phyloP scores from a whole-genome alignment of 2,797 vertebrate genomes.

The Phoeniculus purpureus region DNA sequence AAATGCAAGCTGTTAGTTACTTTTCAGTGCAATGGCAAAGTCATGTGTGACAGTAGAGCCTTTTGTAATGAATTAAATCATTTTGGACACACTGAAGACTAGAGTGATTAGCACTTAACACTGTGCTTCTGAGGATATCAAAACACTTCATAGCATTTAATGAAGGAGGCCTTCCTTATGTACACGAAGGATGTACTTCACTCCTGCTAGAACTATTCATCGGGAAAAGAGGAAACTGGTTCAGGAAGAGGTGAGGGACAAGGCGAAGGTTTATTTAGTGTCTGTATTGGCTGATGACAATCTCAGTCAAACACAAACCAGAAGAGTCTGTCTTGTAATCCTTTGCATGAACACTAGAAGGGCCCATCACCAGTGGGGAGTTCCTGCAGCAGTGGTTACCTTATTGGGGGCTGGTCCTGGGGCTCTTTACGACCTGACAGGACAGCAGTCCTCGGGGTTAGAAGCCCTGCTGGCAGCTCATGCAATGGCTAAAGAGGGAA shows the following conservation, averaged over 20 bases:
- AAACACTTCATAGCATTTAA: constrained; percentile 54
- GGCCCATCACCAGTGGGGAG: neutral
- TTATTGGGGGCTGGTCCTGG: too few relatives aligned
- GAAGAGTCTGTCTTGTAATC: neutral
- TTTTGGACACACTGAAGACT: constrained; percentile 59
- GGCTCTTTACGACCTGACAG: neutral
- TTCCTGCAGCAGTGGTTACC: neutral
- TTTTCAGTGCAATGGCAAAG: constrained; percentile 61
- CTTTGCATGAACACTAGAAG: neutral
- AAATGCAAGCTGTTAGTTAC: constrained; percentile 76
- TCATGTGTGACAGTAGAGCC: constrained; percentile 68
- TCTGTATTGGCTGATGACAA: neutral
- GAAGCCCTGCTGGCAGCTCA: neutral
- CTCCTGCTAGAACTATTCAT: neutral
- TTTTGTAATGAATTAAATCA: constrained; percentile 66
- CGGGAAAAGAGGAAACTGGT: constrained; percentile 30
- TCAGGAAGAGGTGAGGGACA: constrained; percentile 36
- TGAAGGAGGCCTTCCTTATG: constrained; percentile 57
- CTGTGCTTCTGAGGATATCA: constrained; percentile 38
- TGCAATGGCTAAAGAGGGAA: neutral
- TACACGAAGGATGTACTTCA: constrained; percentile 20
- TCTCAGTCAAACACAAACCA: neutral
- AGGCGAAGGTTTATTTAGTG: constrained; percentile 30
- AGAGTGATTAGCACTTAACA: constrained; percentile 67
- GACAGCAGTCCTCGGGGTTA: accelerated